phyloP scores from a whole-genome alignment of 1,140 invertebrate species.

The Scylla paramamosain region DNA sequence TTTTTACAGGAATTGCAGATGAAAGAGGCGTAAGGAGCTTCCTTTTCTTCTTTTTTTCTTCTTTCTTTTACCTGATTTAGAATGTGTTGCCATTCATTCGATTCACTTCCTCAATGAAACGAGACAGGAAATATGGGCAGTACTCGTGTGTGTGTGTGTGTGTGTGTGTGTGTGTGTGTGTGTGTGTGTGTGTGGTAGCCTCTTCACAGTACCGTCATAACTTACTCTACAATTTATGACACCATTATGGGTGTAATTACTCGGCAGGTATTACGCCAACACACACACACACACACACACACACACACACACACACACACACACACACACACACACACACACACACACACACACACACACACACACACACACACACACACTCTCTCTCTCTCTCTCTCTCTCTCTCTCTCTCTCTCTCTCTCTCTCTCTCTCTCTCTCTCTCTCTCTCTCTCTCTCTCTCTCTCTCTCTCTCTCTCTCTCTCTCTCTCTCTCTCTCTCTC shows the following conservation, averaged over 20 bases:
- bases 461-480: not conserved
- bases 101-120: too few relatives aligned
- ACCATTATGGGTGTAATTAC: not conserved
- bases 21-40: too few relatives aligned
- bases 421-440: too few relatives aligned
- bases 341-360: constrained; percentile 29
- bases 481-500: not conserved
- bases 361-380: constrained; percentile 21
- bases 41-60: too few relatives aligned
- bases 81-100: too few relatives aligned
- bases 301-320: constrained; percentile 45
- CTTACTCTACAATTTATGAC: not conserved
- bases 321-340: constrained; percentile 17
- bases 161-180: not conserved
- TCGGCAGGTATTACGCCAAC: not conserved
- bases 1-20: not conserved
- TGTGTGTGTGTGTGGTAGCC: not conserved
- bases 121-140: too few relatives aligned
- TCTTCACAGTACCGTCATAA: not conserved
- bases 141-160: not conserved
- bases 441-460: not conserved
- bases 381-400: too few relatives aligned
- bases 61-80: too few relatives aligned
- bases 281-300: constrained; percentile 57
- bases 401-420: too few relatives aligned